Base-by-base conservation (phyloP, 2,797 vertebrate species). In the Iguana delicatissima region DNA sequence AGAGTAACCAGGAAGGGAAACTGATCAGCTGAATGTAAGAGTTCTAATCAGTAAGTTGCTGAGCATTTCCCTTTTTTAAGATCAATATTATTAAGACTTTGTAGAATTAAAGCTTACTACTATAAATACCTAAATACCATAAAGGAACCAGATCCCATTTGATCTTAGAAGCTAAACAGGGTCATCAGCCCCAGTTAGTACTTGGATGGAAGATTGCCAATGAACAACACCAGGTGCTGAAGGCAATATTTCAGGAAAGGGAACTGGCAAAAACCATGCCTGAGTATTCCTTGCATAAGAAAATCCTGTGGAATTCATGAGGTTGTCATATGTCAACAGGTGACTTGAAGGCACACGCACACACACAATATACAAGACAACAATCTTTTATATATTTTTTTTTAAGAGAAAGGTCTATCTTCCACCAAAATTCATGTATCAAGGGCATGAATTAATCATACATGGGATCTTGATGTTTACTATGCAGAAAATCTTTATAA, bases 81-180 rank as follows among this genome's bases (percentile, higher is more conserved):
- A 55, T 32, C 59, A 85, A 16, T 9, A 18, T 26, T 55, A 73
- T 29, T 72, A 67, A 73, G 20, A 5, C 16, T 62, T 22, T 62
- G 59, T 84, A 84, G 42, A 50, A 84, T 84, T 64, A 84, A 84
- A 85, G 32, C 4, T 20, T 86, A 59, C n/a, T 57, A 57, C 20
- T 16, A 76, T 57, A 46, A 46, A 46, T 46, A 46, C 13, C 57
- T 57, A 57, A 57, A 14, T 57, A 57, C 57, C 13, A 14, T 16
- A 57, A 57, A 57, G 57, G 14, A 14, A 57, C 13, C 57, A 57
- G 57, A 57, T 14, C 57, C 57, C 14, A 16, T 57, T 14, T 57
- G 57, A 57, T 57, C 14, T 57, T 57, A 14, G 57, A 57, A 57
- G 13, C 57, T 57, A 57, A 57, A 14, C 3, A 57, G 57, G 57